Conservation (phyloP, 2,113 vertebrate genomes). For the Calyptomena viridis region DNA sequence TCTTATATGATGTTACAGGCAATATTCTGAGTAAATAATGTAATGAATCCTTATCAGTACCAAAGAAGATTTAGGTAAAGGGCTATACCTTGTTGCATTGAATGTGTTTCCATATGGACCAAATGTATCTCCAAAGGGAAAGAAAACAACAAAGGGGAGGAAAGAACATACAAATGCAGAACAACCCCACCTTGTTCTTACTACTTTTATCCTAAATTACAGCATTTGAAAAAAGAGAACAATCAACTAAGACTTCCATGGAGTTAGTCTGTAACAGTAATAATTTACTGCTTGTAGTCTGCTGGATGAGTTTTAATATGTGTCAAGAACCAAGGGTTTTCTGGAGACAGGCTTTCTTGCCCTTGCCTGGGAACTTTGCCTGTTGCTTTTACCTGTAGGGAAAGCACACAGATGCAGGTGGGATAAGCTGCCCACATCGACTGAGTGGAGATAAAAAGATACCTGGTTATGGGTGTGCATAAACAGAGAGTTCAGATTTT, state of each 20-base stretch:
- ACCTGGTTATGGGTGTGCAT: not conserved
- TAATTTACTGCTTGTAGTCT: not conserved
- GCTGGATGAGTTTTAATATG: not conserved
- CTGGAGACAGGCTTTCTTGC: not conserved
- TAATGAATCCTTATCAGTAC: not conserved
- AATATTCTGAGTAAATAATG: not conserved
- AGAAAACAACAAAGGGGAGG: not conserved
- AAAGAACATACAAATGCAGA: not conserved
- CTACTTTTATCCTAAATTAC: not conserved
- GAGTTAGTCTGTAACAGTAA: not conserved
- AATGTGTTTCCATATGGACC: not conserved
- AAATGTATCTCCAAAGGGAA: not conserved
- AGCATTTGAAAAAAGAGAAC: not conserved
- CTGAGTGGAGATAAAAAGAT: not conserved
- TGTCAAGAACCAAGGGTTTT: fast-evolving
- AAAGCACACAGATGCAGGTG: not conserved
- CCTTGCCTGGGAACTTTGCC: not conserved
- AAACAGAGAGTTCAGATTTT: not conserved
- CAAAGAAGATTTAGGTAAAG: not conserved
- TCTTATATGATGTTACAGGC: not conserved
- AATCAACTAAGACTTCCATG: not conserved
- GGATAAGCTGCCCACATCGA: not conserved
- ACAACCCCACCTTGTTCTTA: not conserved
- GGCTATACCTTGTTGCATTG: not conserved
- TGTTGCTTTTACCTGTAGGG: not conserved